A percentile compares a stretch with the other conserved stretches of the same genome.
These are phyloP conservation scores for Gymnogyps californianus DNA, from an alignment of 2,113 vertebrate species.

Conservation along the genomic window DNA sequence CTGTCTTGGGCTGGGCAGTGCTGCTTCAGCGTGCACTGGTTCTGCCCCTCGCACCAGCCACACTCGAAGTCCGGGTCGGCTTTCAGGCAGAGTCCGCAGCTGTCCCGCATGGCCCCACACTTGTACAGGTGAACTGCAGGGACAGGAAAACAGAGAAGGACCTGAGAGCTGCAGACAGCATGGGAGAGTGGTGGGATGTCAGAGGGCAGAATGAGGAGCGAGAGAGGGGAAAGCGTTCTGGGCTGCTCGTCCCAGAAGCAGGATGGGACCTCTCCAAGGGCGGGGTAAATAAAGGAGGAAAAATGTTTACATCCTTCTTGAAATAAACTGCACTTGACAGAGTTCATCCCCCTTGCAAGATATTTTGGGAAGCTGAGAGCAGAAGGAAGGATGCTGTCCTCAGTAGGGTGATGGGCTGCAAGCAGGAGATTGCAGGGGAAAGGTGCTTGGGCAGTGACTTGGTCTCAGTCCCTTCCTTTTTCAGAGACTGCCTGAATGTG, in stretches of 20 bases:
- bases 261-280: neutral
- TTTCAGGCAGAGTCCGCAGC: constrained; percentile 96
- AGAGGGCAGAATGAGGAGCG: fast-evolving
- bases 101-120: constrained; percentile 91
- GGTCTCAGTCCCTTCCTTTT: neutral
- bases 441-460: neutral
- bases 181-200: fast-evolving
- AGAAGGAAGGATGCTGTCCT: neutral
- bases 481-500: neutral
- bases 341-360: neutral
- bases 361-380: neutral
- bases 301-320: neutral
- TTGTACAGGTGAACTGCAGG: constrained; percentile 94
- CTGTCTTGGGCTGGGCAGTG: constrained; percentile 89
- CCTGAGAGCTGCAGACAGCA: neutral
- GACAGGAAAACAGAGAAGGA: neutral
- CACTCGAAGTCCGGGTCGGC: constrained; percentile 92
- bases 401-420: neutral
- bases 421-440: neutral
- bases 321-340: neutral
- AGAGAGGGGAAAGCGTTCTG: no score
- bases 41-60: constrained; percentile 91
- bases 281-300: fast-evolving
- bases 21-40: constrained; percentile 91
- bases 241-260: fast-evolving